Percentiles rank a stretch among this genome's conserved stretches.
Evolutionary conservation across 2,888 invertebrate species (phyloP).

Genomic region (Drosophila dives): DNA sequence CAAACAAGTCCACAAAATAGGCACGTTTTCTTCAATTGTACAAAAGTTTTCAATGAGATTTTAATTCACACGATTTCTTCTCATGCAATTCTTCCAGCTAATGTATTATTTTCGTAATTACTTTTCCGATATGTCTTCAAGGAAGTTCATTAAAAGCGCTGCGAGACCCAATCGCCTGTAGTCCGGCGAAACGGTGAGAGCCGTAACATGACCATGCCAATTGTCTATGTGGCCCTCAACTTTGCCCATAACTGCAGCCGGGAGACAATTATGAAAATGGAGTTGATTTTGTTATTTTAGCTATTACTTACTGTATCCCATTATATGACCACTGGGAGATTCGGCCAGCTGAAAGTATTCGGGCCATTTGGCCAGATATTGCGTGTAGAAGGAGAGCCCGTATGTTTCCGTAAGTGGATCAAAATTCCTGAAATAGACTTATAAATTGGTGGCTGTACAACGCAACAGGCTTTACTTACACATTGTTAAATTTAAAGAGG

Average conservation of each 20-base stretch:
- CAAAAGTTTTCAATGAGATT: background rate
- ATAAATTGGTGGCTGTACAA: background rate
- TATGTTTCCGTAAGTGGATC: constrained; percentile 99
- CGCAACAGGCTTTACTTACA: constrained; percentile 88
- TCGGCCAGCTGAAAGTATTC: constrained; percentile 99
- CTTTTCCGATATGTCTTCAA: constrained; percentile 99
- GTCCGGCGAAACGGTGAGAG: constrained; percentile 97
- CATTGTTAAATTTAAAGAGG: constrained; percentile 97
- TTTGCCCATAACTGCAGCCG: constrained; percentile 96
- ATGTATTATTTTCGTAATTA: constrained; percentile 79
- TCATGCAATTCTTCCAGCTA: background rate
- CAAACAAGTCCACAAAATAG: constrained; percentile 99
- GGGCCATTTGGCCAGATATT: constrained; percentile 99
- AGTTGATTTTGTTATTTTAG: background rate
- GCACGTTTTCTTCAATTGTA: constrained; percentile 92
- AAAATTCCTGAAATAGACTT: constrained; percentile 90
- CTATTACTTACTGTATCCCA: constrained; percentile 96
- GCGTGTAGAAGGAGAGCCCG: constrained; percentile 97
- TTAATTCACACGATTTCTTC: background rate
- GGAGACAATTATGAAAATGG: background rate
- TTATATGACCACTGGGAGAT: constrained; percentile 97
- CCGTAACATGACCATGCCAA: constrained; percentile 99
- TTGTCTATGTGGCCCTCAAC: constrained; percentile 97
- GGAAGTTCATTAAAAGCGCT: constrained; percentile 95
- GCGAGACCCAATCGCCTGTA: constrained; percentile 96